Evolutionary conservation across 2,888 invertebrate genomes (phyloP), one percentile per base, ranked within the genome.

Genomic region (Petrophora chlorosata): DNA sequence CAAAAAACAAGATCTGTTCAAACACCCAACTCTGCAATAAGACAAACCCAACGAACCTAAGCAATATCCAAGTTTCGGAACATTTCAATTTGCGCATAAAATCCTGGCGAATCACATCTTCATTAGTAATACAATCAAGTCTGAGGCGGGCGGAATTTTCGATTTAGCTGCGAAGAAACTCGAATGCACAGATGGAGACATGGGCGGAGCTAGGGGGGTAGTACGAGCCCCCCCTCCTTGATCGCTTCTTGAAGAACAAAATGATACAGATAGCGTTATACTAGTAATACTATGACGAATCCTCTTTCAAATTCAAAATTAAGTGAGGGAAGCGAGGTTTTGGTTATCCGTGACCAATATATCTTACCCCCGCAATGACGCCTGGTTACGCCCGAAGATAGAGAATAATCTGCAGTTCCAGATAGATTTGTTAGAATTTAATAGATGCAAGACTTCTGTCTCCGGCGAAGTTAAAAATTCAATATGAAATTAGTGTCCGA

Each of bases 91-190:
- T 74, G 66, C 69, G 70, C 74, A 75, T 72, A 72, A 74, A 76
- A 74, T 67, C 59, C 53, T 49, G 45, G 59, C 59, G 67, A 71
- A 69, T 77, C 65, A 70, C 74, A 71, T 71, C 73, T 79, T 82
- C 82, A 82, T 83, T 82, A 81, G 71, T 70, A 74, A 78, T 80
- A 78, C 80, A 80, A 83, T 81, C 72, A 74, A 67, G 65, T 61
- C 48, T 55, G 60, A 61, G 60, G 51, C 61, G 64, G 67, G 61
- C 60, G 72, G 73, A 72, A 73, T 73, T 73, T 75, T 67, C 75
- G 67, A 77, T 77, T 72, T 65, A 54, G 61, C 62, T 57, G 42
- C 52, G 58, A 67, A 71, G 72, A 69, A 73, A 40, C 59, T 67
- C 61, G 59, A 57, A 66, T 62, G 53, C 59, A 57, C 58, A 61